Evolutionary conservation across 2,888 invertebrate species (phyloP), one percentile per base, ranked within the genome.

Genomic region (Harpagoxenus sublaevis): DNA sequence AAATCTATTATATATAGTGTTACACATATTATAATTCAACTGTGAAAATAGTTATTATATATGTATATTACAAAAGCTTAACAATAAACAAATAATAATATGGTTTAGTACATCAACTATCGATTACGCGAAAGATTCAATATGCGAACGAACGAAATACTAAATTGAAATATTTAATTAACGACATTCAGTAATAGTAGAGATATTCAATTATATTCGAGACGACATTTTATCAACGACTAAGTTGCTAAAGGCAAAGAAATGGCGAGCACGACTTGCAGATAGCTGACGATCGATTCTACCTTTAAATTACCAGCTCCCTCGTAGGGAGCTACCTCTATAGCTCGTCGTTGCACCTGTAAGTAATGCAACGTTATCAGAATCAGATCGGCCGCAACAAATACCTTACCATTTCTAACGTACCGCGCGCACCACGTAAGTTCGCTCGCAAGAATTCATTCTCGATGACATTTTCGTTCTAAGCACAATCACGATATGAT

Each of bases 391-490:
- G 23, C 6, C 31, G 48, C 18, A 63, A 63, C 15, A 62, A 55
- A 75, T 35, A 28, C 23, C 6, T 18, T 12, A 6, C 48, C 84
- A 62, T 81, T 78, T 57, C 70, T 73, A 63, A 66, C 73, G 45
- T 70, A 15, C 2, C 57, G 45, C 10, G 45, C 10, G 48, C 51
- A 68, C 53, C 42, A 60, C 51, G 60, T 83, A 60, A 48, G 45
- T 48, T 48, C 18, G 53, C 83, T 70, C 81, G 66, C 35, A 71
- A 68, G 86, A 89, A 89, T 90, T 77, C 84, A 84, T 83, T 74
- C 57, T 39, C 84, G 68, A 88, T 87, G 89, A 87, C 88, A 86
- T 85, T 89, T 71, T 66, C 71, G 55, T 84, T 15, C 28, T 57
- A 65, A 55, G 55, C 12, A 9, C 66, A 55, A 70, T 71, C 83